A percentile compares a stretch with the other conserved stretches of the same genome.
These are phyloP conservation scores for Merops nubicus DNA, from an alignment of 2,113 vertebrate genomes.

Conservation along the genomic window DNA sequence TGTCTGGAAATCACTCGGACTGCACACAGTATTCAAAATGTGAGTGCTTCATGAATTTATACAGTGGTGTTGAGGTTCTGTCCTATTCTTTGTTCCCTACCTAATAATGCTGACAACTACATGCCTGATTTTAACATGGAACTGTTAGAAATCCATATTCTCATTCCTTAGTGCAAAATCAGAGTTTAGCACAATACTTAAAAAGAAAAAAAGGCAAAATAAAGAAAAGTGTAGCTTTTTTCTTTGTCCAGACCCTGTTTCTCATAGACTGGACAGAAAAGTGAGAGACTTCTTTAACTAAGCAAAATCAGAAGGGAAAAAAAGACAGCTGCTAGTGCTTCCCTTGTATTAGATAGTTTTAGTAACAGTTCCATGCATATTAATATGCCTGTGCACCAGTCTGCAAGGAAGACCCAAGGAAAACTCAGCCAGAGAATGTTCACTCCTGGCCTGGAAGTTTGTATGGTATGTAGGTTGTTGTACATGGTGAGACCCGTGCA, in stretches of 20 bases:
- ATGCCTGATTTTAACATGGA: background rate
- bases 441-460: background rate
- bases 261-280: background rate
- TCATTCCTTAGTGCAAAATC: background rate
- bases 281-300: background rate
- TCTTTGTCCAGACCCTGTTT: background rate
- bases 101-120: background rate
- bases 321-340: background rate
- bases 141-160: background rate
- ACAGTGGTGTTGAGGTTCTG: background rate
- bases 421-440: background rate
- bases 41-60: background rate
- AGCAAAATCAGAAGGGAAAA: background rate
- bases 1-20: background rate
- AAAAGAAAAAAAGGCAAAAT: too few relatives aligned
- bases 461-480: background rate
- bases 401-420: background rate
- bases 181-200: background rate
- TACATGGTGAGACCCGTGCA: too few relatives aligned
- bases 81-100: background rate
- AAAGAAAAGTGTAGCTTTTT: background rate
- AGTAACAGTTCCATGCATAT: background rate
- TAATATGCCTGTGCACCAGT: background rate
- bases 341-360: background rate
- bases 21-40: background rate